These are phyloP conservation scores for Dicyrtomina minuta DNA, from an alignment of 2,888 invertebrate species.

Conservation along the genomic window DNA sequence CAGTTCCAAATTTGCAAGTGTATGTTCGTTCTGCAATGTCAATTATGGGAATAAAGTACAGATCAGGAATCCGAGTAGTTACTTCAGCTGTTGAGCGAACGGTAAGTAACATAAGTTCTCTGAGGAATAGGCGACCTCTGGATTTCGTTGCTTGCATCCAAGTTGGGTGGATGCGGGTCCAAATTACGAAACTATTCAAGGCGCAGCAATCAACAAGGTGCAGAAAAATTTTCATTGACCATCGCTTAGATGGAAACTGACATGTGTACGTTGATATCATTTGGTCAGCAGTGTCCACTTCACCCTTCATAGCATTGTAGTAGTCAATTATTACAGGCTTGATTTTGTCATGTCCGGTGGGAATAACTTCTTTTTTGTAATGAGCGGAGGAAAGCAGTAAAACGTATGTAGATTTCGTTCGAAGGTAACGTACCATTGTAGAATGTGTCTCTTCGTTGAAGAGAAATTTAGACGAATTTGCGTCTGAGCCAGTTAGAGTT, in stretches of 20 bases:
- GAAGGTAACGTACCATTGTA: not conserved
- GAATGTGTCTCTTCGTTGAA: not conserved
- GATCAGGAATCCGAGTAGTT: too few species aligned
- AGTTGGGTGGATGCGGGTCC: too few species aligned
- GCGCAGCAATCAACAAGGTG: not conserved
- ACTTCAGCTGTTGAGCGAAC: too few species aligned
- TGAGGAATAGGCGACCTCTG: too few species aligned
- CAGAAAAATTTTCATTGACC: not conserved
- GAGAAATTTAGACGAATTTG: not conserved
- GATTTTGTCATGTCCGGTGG: not conserved
- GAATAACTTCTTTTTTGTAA: not conserved
- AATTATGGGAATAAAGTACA: too few species aligned
- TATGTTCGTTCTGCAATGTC: too few species aligned
- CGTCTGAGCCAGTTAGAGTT: not conserved
- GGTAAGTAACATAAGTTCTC: too few species aligned
- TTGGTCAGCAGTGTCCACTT: not conserved
- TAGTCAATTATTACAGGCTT: not conserved
- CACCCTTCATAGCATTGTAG: not conserved
- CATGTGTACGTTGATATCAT: not conserved
- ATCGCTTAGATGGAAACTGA: not conserved
- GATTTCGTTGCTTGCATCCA: too few species aligned
- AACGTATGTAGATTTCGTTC: not conserved
- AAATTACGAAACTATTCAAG: not conserved
- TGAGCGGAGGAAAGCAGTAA: not conserved
- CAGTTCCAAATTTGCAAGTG: too few species aligned